Evolutionary conservation across 2,113 vertebrate genomes (phyloP).

Genomic region (Bagarius yarrelli): DNA sequence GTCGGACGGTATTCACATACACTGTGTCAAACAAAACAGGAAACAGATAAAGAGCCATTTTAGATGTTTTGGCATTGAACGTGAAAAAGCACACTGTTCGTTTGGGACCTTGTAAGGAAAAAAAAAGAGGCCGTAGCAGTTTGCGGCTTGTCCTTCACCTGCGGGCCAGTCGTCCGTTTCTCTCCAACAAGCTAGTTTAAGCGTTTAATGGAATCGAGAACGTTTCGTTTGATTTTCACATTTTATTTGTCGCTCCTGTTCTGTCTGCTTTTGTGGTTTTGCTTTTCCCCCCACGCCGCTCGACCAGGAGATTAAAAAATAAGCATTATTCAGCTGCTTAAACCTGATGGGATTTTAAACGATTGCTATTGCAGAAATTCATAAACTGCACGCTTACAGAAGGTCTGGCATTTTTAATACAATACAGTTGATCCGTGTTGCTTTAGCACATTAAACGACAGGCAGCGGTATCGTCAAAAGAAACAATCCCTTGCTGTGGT

Average conservation of each 20-base stretch:
- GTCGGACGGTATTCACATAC: slow-evolving; percentile 53
- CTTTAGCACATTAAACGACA: slow-evolving; percentile 52
- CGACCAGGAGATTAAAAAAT: slow-evolving; percentile 52
- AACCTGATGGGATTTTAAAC: slow-evolving; percentile 58
- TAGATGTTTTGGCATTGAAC: slow-evolving; percentile 46
- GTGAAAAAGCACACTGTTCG: slow-evolving; percentile 52
- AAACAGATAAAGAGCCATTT: slow-evolving; percentile 50
- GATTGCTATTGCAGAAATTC: slow-evolving; percentile 55
- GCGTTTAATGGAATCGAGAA: slow-evolving; percentile 56
- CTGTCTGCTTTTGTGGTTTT: slow-evolving; percentile 33
- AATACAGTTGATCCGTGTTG: slow-evolving; percentile 55
- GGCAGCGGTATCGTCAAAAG: slow-evolving; percentile 50
- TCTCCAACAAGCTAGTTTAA: slow-evolving; percentile 47
- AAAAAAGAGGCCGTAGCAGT: slow-evolving; percentile 49
- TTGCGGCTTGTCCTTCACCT: slow-evolving; percentile 54
- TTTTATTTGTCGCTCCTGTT: slow-evolving; percentile 56
- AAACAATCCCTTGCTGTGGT: slow-evolving; percentile 32
- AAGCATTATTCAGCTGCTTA: slow-evolving; percentile 57
- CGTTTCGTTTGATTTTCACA: slow-evolving; percentile 54
- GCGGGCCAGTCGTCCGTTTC: slow-evolving; percentile 53
- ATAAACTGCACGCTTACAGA: slow-evolving; percentile 49
- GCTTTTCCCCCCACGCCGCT: slow-evolving; percentile 18
- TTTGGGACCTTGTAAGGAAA: slow-evolving; percentile 51
- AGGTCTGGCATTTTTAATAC: slow-evolving; percentile 48
- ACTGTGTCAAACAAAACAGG: slow-evolving; percentile 57